A percentile compares a stretch with the other conserved stretches of the same genome.
Evolutionary conservation across 1,140 invertebrate genomes (phyloP).

Genomic region (Meloidogyne hapla): DNA sequence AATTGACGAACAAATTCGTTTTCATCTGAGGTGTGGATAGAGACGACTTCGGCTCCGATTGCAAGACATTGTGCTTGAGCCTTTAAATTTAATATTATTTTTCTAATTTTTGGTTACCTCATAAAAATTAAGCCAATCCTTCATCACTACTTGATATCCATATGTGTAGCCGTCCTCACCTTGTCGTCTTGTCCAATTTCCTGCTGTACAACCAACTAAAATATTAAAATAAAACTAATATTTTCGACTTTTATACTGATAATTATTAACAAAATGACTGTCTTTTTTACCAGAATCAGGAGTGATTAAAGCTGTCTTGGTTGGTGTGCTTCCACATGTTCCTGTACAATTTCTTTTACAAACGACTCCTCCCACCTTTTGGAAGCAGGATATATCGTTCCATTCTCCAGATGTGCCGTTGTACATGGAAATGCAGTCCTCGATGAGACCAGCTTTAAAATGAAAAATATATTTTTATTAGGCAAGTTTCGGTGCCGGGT

Average conservation of each 20-base stretch:
- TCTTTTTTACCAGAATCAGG: too few species aligned
- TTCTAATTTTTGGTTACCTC: background rate
- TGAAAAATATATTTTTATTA: background rate
- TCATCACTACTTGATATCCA: background rate
- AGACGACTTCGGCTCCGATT: background rate
- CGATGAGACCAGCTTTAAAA: background rate
- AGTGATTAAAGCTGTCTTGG: background rate
- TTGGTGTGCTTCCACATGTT: background rate
- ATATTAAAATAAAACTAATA: background rate
- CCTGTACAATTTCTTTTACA: background rate
- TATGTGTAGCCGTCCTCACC: background rate
- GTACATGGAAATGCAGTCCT: background rate
- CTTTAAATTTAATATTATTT: background rate
- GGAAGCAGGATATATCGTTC: background rate
- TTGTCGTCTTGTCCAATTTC: background rate
- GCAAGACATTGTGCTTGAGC: background rate
- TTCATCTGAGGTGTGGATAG: background rate
- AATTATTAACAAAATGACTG: too few species aligned
- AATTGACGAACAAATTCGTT: background rate
- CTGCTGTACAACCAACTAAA: background rate
- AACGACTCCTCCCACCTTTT: background rate
- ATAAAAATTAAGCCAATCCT: background rate
- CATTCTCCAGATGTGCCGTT: background rate
- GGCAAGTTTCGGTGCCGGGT: too few species aligned
- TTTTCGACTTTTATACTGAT: too few species aligned